Base-by-base conservation (phyloP, 2,797 vertebrate genomes). In the Cryptoprocta ferox region DNA sequence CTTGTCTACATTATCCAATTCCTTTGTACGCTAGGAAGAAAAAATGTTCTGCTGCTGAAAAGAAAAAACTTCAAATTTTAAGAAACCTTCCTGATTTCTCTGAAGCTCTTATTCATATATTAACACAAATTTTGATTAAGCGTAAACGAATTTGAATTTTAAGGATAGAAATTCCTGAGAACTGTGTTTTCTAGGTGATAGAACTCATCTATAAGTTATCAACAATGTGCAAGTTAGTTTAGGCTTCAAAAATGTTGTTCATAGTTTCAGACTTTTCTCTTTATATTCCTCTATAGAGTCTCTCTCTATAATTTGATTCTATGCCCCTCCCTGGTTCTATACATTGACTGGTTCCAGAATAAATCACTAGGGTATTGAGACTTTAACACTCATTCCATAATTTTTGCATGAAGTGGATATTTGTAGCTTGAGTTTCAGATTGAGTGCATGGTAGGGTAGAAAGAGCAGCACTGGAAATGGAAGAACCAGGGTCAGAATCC, bases 101-200 rank as follows among this genome's bases (percentile, higher is more conserved):
- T 42, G 18, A 4, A 26, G 32, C 79, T 91, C 12, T 10, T 82
- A 39, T 39, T 85, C 48, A 73, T 7, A 37, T 5, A 83, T 19
- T 70, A 76, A 87, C 19, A 92, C 42, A 86, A 26, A 35, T n/a
- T 91, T 92, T 68, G 48, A 18, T 84, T 82, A 94, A 71, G 45
- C 53, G 70, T 89, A 85, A 85, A 89, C 73, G 14, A 87, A 94
- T 90, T 79, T 24, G 9, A 84, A 82, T 94, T 35, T 32, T 86
- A 80, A 75, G 21, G 5, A 80, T 65, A 82, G 68, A 70, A 75
- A 70, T 91, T 95, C 19, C 80, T 65, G 48, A 91, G 56, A 87
- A 90, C 5, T 14, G 7, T 68, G 28, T 95, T 94, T 97, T 89
- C 56, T 53, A 35, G 94, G 78, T 78, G 56, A 92, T 75, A 81